Evolutionary conservation across 1,140 invertebrate species (phyloP).

Genomic region (Muscidifurax raptorellus): DNA sequence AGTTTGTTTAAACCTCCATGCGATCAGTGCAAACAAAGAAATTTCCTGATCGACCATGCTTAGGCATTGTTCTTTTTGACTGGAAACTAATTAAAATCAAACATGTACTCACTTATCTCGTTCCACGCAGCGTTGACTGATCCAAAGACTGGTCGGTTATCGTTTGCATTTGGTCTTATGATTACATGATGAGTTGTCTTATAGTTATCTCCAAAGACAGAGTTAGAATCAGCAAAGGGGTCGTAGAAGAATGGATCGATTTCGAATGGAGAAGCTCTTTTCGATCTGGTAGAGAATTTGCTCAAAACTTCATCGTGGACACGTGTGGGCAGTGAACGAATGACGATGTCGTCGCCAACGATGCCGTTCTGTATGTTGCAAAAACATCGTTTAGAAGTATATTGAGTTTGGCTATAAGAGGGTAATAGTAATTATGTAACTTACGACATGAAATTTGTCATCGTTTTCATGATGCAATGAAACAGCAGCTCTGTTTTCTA

Average conservation of each 20-base stretch:
- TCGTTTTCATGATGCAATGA: not conserved
- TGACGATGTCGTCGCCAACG: not conserved
- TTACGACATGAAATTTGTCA: constrained; percentile 15
- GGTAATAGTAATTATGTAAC: not conserved
- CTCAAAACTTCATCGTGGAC: constrained; percentile 8
- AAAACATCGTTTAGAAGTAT: not conserved
- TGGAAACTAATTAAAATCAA: not conserved
- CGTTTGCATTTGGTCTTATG: not conserved
- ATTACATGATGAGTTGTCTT: not conserved
- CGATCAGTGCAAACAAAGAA: not conserved
- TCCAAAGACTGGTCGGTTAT: not conserved
- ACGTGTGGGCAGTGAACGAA: not conserved
- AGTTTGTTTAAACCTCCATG: not conserved
- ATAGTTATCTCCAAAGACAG: not conserved
- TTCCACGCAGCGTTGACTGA: not conserved
- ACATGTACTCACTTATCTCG: too few species aligned
- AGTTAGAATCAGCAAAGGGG: not conserved
- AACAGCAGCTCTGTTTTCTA: constrained; percentile 5
- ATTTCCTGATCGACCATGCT: not conserved
- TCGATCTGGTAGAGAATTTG: not conserved
- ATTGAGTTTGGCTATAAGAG: not conserved
- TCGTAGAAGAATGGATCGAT: not conserved
- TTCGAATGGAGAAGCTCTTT: not conserved
- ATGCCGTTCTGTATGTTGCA: not conserved
- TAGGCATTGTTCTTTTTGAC: not conserved